Evolutionary conservation across 2,888 invertebrate genomes (phyloP).

Genomic region (Glyphotaelius pellucidus): DNA sequence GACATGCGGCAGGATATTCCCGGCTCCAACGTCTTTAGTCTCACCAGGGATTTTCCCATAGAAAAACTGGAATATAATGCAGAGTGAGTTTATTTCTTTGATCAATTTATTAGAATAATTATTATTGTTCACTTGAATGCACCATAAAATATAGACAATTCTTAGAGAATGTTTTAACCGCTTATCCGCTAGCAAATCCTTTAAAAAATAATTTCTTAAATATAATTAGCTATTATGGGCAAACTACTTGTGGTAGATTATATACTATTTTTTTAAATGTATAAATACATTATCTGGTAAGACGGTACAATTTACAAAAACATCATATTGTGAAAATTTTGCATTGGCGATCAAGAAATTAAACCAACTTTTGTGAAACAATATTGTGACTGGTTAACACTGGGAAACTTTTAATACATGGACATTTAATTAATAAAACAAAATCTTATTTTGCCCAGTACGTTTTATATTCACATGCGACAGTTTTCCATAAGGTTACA

Average conservation of each 20-base stretch:
- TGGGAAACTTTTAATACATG: too few species aligned
- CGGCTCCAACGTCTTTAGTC: background rate
- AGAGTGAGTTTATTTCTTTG: slow-evolving; percentile 51
- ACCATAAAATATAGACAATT: background rate
- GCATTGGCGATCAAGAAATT: too few species aligned
- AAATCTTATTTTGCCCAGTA: too few species aligned
- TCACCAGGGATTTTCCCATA: slow-evolving; percentile 68
- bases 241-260: too few species aligned
- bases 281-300: too few species aligned
- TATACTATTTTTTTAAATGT: too few species aligned
- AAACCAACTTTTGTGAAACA: background rate
- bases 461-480: background rate
- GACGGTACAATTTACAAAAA: too few species aligned
- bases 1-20: slow-evolving; percentile 69
- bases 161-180: background rate
- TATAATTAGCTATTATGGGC: too few species aligned
- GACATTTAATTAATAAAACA: too few species aligned
- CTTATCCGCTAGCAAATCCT: too few species aligned
- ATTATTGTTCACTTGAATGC: background rate
- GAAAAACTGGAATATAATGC: slow-evolving; percentile 70
- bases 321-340: too few species aligned
- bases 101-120: background rate
- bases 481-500: background rate
- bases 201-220: too few species aligned
- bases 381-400: background rate